Evolutionary conservation across 2,797 vertebrate species (phyloP), one percentile per base, ranked within the genome.

Genomic region (Neosalanx taihuensis): DNA sequence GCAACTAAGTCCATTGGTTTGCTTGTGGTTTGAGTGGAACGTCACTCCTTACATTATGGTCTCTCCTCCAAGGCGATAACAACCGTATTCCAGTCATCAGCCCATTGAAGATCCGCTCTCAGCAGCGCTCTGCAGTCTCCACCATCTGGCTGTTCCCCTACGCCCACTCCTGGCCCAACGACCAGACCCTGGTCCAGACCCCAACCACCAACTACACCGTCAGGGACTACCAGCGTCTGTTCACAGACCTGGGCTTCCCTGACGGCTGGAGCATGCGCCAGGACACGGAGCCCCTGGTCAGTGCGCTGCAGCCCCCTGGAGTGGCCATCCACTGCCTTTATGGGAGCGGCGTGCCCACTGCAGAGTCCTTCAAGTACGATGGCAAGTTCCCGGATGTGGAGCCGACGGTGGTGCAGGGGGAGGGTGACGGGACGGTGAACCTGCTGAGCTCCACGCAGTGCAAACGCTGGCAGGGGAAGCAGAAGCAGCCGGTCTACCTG

Each of bases 351-450:
- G 74, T 99, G 12, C 76, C 87, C n/a, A 99, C 98, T 0, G 84
- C 95, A 0, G 93, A 95, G 6, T 87, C 90, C 0, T 99, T 95
- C 88, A 83, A 83, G 6, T 99, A 99, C 0, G 90, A 99, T 0
- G 90, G 94, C 0, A 91, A 81, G 65, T 99, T 99, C 76, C 97
- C 98, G 0, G 94, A 99, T 62, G 91, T 76, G 0, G 97, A 99
- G n/a, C 97, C 98, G 26, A 75, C 64, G 13, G 92, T 96, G 68
- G 33, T 80, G 70, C 84, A 83, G 5, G 95, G 96, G 0, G 88
- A 95, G 0, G 98, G 98, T 0, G 98, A 99, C 0, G 98, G 98
- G 0, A 99, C 98, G 0, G 98, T 99, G 31, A 99, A 98, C 88
- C 73, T 98, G 69, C 77, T 81, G 69, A 99, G 96, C 72, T 93